phyloP scores from a whole-genome alignment of 1,140 invertebrate species.

The Danaus melanippus region DNA sequence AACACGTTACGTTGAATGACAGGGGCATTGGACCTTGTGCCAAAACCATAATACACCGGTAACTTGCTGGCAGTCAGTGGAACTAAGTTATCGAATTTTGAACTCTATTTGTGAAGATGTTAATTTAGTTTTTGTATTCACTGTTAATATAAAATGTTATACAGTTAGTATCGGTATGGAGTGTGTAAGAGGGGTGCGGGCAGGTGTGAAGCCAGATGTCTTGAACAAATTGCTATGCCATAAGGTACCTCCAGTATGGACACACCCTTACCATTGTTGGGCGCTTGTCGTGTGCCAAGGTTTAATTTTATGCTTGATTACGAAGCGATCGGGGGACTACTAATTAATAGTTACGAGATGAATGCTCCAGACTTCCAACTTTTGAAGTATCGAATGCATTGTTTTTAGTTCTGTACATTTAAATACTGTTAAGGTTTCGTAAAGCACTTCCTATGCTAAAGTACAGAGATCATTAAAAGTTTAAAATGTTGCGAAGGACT shows the following conservation, averaged over 20 bases:
- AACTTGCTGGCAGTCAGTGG: slow-evolving; percentile 21
- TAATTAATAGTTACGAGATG: slow-evolving; percentile 66
- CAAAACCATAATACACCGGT: slow-evolving; percentile 59
- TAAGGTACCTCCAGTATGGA: slow-evolving; percentile 61
- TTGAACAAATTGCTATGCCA: slow-evolving; percentile 68
- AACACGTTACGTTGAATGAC: slow-evolving; percentile 55
- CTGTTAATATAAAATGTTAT: slow-evolving; percentile 15
- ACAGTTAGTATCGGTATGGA: slow-evolving; percentile 51
- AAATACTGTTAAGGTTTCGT: slow-evolving; percentile 20
- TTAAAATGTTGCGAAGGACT: slow-evolving; percentile 15
- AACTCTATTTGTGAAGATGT: slow-evolving; percentile 26
- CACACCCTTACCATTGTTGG: slow-evolving; percentile 61
- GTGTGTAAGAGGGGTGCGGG: slow-evolving; percentile 43
- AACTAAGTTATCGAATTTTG: slow-evolving; percentile 25
- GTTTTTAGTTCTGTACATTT: slow-evolving; percentile 31
- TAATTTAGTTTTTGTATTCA: slow-evolving; percentile 2
- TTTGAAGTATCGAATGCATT: slow-evolving; percentile 32
- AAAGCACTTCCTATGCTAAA: slow-evolving; percentile 13
- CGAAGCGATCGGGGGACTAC: slow-evolving; percentile 50
- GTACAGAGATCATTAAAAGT: slow-evolving; percentile 27
- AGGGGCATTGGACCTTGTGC: slow-evolving; percentile 63
- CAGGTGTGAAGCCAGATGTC: slow-evolving; percentile 70
- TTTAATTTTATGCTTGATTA: slow-evolving; percentile 73
- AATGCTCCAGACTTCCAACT: slow-evolving; percentile 38
- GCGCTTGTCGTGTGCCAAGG: slow-evolving; percentile 65